Evolutionary conservation across 2,113 vertebrate species (phyloP).

Genomic region (Carassius carassius): DNA sequence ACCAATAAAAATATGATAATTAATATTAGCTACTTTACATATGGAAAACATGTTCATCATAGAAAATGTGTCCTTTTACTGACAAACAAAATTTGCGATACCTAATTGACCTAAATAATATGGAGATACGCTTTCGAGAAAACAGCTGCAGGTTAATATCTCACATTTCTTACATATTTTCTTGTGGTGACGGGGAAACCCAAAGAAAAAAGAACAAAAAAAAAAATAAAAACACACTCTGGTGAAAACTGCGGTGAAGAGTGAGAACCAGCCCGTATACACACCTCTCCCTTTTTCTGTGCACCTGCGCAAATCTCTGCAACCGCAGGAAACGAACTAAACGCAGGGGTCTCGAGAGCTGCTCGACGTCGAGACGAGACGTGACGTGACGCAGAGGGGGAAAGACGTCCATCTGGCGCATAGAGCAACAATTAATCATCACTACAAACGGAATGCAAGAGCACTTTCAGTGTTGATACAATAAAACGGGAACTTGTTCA

Average conservation of each 20-base stretch:
- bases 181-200: constrained; percentile 31
- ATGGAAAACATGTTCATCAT: not conserved
- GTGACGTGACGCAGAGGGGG: not conserved
- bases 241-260: constrained; percentile 9
- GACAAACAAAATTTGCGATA: not conserved
- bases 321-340: not conserved
- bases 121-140: constrained; percentile 18
- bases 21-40: not conserved
- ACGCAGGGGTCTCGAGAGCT: not conserved
- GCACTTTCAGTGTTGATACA: not conserved
- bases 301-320: constrained; percentile 13
- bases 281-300: constrained; percentile 7
- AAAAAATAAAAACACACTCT: not conserved
- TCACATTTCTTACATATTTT: constrained; percentile 12
- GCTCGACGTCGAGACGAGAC: not conserved
- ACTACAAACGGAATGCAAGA: not conserved
- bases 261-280: not conserved
- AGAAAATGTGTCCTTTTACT: not conserved
- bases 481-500: not conserved
- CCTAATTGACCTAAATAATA: not conserved
- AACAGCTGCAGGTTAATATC: constrained; percentile 37
- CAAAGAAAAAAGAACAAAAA: not conserved
- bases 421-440: not conserved
- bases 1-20: not conserved
- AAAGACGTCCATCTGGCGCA: not conserved